These are phyloP conservation scores for Heteropelma amictum DNA, from an alignment of 2,888 invertebrate species.

Conservation along the genomic window DNA sequence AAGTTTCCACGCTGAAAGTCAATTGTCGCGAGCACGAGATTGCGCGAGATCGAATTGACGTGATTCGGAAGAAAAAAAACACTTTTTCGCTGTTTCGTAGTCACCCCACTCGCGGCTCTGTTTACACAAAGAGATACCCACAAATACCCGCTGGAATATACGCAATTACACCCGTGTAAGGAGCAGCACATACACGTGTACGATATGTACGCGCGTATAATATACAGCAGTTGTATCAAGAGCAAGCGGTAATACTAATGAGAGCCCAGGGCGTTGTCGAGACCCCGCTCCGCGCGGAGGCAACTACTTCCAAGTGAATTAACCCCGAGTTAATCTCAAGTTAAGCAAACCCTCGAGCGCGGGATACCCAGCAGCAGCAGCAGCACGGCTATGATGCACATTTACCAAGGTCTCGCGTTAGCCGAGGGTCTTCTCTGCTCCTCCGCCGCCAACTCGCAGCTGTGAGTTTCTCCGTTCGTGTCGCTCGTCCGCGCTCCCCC, in stretches of 20 bases:
- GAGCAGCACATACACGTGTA: not conserved
- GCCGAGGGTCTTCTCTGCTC: conserved; percentile 49
- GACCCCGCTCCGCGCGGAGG: conserved; percentile 59
- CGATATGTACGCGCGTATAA: not conserved
- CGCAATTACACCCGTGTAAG: no score
- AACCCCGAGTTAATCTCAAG: conserved; percentile 77
- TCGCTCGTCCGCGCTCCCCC: conserved; percentile 26
- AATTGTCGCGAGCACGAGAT: not conserved
- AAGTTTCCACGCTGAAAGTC: conserved; percentile 3
- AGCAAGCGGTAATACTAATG: conserved; percentile 71
- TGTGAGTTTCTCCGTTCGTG: conserved; percentile 39
- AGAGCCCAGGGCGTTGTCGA: conserved; percentile 73
- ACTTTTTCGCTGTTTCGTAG: not conserved
- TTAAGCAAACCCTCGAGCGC: conserved; percentile 75
- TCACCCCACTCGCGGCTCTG: not conserved
- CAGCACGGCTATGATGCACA: conserved; percentile 66
- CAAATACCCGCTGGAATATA: no score
- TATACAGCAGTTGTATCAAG: conserved; percentile 43
- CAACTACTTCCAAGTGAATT: conserved; percentile 76
- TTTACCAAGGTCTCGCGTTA: conserved; percentile 54
- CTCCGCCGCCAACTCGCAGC: no score
- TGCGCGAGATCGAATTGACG: not conserved
- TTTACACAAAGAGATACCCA: no score
- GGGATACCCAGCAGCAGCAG: no score
- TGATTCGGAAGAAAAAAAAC: not conserved